These are phyloP conservation scores for Coenobita brevimanus DNA, from an alignment of 1,140 invertebrate genomes.

Conservation along the genomic window DNA sequence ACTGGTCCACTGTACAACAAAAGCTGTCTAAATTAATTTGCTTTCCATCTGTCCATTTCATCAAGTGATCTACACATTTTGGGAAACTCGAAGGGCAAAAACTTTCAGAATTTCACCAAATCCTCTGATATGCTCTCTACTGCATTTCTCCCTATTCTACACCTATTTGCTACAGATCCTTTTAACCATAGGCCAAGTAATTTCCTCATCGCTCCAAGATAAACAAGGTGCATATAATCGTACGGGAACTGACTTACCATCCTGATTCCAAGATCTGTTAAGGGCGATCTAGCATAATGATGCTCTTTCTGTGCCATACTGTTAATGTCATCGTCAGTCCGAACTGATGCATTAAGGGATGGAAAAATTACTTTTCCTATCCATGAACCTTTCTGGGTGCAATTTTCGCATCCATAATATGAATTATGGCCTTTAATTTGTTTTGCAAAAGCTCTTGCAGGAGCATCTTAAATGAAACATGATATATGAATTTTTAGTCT, in stretches of 20 bases:
- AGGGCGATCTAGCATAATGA: conserved; percentile 4
- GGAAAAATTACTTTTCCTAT: not conserved
- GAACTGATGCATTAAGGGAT: not conserved
- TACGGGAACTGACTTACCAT: conserved; percentile 9
- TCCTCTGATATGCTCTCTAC: not conserved
- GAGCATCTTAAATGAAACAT: conserved; percentile 10
- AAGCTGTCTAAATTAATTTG: conserved; percentile 11
- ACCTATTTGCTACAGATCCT: not conserved
- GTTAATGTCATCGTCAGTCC: conserved; percentile 6
- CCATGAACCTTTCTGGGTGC: not conserved
- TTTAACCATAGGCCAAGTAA: not conserved
- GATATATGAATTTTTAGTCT: not conserved
- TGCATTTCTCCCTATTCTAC: not conserved
- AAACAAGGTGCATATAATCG: conserved; percentile 23
- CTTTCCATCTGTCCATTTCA: conserved; percentile 33
- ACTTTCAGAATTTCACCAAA: not conserved
- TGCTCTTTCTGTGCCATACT: not conserved
- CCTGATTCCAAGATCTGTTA: not conserved
- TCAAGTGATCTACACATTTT: not conserved
- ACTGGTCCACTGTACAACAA: too few relatives aligned
- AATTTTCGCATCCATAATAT: conserved; percentile 22
- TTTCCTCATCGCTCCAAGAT: not conserved
- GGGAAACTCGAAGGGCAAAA: not conserved
- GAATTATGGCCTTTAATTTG: conserved; percentile 2
- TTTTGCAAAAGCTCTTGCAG: conserved; percentile 19